Percentiles rank a stretch among this genome's conserved stretches.
These are phyloP conservation scores for Dryobates pubescens DNA, from an alignment of 2,797 vertebrate genomes.

Conservation along the genomic window DNA sequence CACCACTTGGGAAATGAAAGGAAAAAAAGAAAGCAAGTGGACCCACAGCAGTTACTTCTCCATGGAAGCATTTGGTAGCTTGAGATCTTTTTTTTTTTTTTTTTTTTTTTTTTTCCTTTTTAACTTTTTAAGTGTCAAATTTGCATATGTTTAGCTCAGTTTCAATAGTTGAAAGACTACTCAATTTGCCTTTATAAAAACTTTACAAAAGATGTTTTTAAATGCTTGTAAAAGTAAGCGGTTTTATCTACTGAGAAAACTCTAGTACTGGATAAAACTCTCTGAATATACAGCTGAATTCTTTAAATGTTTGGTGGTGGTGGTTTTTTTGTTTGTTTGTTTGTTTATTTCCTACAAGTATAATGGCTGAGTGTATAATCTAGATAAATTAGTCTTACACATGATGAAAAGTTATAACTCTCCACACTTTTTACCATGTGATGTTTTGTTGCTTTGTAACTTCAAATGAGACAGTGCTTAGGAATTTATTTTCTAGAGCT, in stretches of 20 bases:
- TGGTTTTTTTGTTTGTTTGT: not conserved
- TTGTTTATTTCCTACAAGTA: slow-evolving; percentile 23
- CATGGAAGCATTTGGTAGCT: slow-evolving; percentile 48
- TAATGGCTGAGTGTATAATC: slow-evolving; percentile 25
- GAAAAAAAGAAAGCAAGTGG: not conserved
- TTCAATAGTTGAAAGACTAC: slow-evolving; percentile 60
- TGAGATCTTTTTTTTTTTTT: slow-evolving; percentile 3
- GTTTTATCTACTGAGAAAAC: slow-evolving; percentile 70
- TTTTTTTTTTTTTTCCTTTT: slow-evolving; percentile 41
- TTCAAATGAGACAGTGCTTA: slow-evolving; percentile 44
- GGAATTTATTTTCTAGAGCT: slow-evolving; percentile 30
- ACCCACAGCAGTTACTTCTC: slow-evolving; percentile 62
- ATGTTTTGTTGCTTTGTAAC: slow-evolving; percentile 51
- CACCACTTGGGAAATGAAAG: not conserved
- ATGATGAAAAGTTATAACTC: slow-evolving; percentile 29
- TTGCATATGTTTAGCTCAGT: slow-evolving; percentile 26
- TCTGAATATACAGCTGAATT: slow-evolving; percentile 65
- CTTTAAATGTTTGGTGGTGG: not conserved
- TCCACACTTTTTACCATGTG: slow-evolving; percentile 53
- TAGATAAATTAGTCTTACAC: slow-evolving; percentile 14
- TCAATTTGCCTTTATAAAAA: slow-evolving; percentile 77
- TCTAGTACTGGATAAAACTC: slow-evolving; percentile 75
- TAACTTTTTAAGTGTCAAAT: slow-evolving; percentile 41
- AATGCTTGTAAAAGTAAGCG: slow-evolving; percentile 77
- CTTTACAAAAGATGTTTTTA: slow-evolving; percentile 80